Base-by-base conservation (phyloP, 2,888 invertebrate genomes). In the Arrhopalites spinosus region DNA sequence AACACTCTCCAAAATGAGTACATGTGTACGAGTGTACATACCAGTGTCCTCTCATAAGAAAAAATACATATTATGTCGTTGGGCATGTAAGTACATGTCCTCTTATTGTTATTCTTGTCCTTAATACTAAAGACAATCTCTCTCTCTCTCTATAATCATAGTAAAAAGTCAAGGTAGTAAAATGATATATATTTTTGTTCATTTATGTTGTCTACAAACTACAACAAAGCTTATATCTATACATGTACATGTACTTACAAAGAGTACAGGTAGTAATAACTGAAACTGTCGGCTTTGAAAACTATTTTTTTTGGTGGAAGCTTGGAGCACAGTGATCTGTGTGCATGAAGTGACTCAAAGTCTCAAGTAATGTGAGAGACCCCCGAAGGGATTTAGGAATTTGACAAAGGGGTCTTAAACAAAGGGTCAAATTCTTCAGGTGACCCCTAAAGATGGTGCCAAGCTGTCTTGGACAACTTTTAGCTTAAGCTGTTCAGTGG, bases 361-460 rank as follows among this genome's bases (percentile, higher is more conserved):
- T 29, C 67, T 43, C 27, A 50, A 73, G 56, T 66, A 50, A 56
- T 74, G 67, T 68, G 68, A 74, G 68, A 68, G 74, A 73, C 68
- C 68, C 68, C 74, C 68, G 74, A 74, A 68, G 74, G 74, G 68
- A 68, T 73, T 27, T 43, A 81, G 77, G 77, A 78, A 77, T 47
- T 74, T 79, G 80, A 81, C 81, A 81, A 81, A 79, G 72, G 81
- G 75, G 74, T 81, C 80, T 81, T 80, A 81, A 81, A 81, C 81
- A 81, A 81, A 79, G 80, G 81, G 81, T 81, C 81, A 81, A 79
- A 81, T 81, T 81, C 81, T 79, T 77, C 73, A 78, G 79, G 77
- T 81, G 81, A 81, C 81, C 81, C 78, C 77, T 78, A 77, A 78
- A 78, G 76, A 80, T 79, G 81, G 79, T 80, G 81, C 80, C 81